Conservation (phyloP, 2,113 vertebrate species). For the Hippopotamus amphibius region DNA sequence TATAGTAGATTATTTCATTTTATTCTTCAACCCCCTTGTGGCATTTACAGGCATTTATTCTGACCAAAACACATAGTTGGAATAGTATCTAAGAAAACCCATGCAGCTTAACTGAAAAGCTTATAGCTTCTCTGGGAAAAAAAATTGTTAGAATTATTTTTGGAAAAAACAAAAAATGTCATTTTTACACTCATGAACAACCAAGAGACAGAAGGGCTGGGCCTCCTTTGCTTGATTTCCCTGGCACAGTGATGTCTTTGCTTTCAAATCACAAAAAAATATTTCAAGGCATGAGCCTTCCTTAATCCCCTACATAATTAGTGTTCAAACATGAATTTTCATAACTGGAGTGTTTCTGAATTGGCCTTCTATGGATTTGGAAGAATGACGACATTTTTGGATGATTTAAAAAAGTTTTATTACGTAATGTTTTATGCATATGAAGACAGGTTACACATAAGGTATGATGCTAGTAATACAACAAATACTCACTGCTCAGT, state of each 20-base stretch:
- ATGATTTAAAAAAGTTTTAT: not conserved
- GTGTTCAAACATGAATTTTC: slow-evolving; percentile 36
- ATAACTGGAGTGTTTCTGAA: not conserved
- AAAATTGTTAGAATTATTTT: slow-evolving; percentile 19
- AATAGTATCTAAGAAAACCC: not conserved
- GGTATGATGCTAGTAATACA: not conserved
- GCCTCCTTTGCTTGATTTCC: not conserved
- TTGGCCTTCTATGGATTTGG: not conserved
- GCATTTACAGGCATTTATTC: not conserved
- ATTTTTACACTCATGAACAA: slow-evolving; percentile 6
- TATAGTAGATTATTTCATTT: not conserved
- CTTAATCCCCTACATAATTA: not conserved
- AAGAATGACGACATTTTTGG: not conserved
- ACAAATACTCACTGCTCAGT: not conserved
- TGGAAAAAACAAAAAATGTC: slow-evolving; percentile 4
- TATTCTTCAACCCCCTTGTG: not conserved
- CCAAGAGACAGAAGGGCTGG: not conserved
- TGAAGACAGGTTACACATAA: not conserved
- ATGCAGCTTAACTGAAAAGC: not conserved
- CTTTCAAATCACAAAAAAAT: slow-evolving; percentile 34
- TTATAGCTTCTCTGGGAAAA: not conserved
- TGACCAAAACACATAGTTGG: not conserved
- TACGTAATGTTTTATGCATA: not conserved
- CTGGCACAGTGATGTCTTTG: not conserved
- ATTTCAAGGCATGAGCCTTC: slow-evolving; percentile 25